phyloP scores from a whole-genome alignment of 2,113 vertebrate genomes.

The Leptocoma aspasia region DNA sequence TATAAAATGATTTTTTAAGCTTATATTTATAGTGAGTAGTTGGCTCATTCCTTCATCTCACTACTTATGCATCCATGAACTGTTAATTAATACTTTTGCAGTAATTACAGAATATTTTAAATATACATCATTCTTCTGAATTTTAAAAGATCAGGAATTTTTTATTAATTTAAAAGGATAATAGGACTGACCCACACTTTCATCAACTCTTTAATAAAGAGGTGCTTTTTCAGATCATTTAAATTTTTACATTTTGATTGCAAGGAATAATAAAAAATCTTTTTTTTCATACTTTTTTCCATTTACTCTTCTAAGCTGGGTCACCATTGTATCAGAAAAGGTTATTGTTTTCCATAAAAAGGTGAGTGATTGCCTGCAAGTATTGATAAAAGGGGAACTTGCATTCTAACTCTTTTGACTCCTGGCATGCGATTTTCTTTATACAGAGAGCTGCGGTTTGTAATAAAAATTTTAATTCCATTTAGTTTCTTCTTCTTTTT shows the following conservation, averaged over 20 bases:
- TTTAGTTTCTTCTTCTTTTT: constrained; percentile 11
- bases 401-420: not conserved
- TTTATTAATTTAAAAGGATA: constrained; percentile 74
- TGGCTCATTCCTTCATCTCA: constrained; percentile 66
- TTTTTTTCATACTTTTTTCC: not conserved
- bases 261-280: not conserved
- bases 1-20: constrained; percentile 70
- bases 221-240: constrained; percentile 41
- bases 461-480: not conserved
- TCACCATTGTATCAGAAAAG: not conserved
- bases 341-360: constrained; percentile 12
- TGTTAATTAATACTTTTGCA: constrained; percentile 78
- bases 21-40: constrained; percentile 73
- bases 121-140: constrained; percentile 71
- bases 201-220: constrained; percentile 67
- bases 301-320: constrained; percentile 11
- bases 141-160: constrained; percentile 70
- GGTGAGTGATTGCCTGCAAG: not conserved
- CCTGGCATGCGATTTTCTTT: not conserved
- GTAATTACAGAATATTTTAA: constrained; percentile 79
- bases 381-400: not conserved
- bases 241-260: constrained; percentile 58
- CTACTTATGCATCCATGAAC: constrained; percentile 65
- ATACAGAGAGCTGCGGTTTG: not conserved
- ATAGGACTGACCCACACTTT: constrained; percentile 68